A percentile compares a stretch with the other conserved stretches of the same genome.
Conservation (phyloP, 2,888 invertebrate genomes). For the Muscina levida region DNA sequence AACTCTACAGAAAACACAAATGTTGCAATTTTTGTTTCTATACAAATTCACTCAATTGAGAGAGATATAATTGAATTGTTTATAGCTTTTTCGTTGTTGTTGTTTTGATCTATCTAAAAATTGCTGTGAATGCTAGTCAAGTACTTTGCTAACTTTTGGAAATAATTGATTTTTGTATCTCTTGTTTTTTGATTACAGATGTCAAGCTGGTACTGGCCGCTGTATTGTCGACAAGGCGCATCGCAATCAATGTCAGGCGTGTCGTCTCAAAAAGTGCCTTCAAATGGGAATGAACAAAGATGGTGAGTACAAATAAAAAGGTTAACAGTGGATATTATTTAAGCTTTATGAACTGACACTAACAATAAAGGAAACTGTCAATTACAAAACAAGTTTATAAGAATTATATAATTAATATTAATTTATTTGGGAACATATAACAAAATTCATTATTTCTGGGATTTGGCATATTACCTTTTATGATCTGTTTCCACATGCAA, state of each 20-base stretch:
- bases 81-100: constrained; percentile 1
- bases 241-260: constrained; percentile 99
- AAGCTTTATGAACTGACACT: constrained; percentile 32
- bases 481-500: too few relatives aligned
- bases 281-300: constrained; percentile 99
- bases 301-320: too few relatives aligned
- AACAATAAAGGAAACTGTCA: background rate
- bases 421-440: too few relatives aligned
- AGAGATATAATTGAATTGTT: constrained; percentile 56
- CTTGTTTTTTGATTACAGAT: constrained; percentile 83
- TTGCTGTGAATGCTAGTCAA: background rate
- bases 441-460: too few relatives aligned
- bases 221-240: constrained; percentile 99
- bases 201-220: constrained; percentile 98
- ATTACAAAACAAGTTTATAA: background rate
- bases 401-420: too few relatives aligned
- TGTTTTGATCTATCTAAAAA: background rate
- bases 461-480: too few relatives aligned
- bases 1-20: constrained; percentile 63
- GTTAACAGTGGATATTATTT: constrained; percentile 4
- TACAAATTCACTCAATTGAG: constrained; percentile 11
- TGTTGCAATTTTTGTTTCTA: constrained; percentile 61
- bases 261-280: constrained; percentile 98
- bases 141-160: background rate
- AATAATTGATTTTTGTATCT: constrained; percentile 55